Conservation (phyloP, 2,888 invertebrate genomes). For the Cordilura impudica region DNA sequence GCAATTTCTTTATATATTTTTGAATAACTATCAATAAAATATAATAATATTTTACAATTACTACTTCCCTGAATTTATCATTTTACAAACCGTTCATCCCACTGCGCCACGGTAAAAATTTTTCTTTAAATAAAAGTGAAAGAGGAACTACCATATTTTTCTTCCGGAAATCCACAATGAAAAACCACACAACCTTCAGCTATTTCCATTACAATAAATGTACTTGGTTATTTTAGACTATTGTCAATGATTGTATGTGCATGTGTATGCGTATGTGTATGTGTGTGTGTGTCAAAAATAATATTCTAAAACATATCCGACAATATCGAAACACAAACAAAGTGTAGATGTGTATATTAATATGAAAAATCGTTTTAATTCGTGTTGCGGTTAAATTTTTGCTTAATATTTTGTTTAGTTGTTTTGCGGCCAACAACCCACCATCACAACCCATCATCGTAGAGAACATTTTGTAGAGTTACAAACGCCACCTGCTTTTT, state of each 20-base stretch:
- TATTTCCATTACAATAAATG: background rate
- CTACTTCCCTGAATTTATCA: no score
- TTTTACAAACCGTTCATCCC: no score
- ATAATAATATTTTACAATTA: no score
- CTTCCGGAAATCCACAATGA: background rate
- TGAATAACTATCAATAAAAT: no score
- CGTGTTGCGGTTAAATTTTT: conserved; percentile 58
- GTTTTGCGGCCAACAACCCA: background rate
- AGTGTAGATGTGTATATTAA: background rate
- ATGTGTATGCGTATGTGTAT: no score
- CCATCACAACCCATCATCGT: background rate
- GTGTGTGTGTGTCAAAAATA: conserved; percentile 2
- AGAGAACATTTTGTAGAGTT: background rate
- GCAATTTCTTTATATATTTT: no score
- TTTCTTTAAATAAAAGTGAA: no score
- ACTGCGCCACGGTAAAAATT: no score
- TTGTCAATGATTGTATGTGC: background rate
- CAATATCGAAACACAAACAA: background rate
- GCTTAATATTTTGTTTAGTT: background rate
- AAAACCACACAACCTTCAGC: conserved; percentile 6
- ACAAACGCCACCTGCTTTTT: conserved; percentile 55
- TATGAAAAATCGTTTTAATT: conserved; percentile 62
- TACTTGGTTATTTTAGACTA: background rate
- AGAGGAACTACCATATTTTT: no score
- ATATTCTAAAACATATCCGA: conserved; percentile 1